Percentiles rank a stretch among this genome's conserved stretches.
These are phyloP conservation scores for Pachydiplax longipennis DNA, from an alignment of 2,888 invertebrate genomes.

Conservation along the genomic window DNA sequence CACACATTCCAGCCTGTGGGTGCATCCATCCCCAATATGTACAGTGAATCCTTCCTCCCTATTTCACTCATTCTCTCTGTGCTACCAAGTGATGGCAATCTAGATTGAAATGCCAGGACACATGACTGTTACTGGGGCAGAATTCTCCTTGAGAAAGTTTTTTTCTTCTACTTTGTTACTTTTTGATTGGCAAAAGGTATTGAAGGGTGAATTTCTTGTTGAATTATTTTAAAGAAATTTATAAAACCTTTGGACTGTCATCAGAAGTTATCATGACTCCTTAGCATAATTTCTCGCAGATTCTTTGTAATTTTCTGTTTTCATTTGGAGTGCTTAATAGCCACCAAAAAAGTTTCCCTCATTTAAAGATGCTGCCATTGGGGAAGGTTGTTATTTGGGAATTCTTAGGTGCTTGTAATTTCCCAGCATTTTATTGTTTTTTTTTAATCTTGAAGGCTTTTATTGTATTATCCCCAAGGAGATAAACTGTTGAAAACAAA, in stretches of 20 bases:
- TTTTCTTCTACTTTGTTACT: constrained; percentile 34
- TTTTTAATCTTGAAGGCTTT: not conserved
- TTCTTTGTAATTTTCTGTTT: constrained; percentile 1
- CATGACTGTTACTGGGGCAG: constrained; percentile 17
- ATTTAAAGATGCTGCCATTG: constrained; percentile 18
- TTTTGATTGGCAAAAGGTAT: constrained; percentile 30
- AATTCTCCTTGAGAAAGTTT: constrained; percentile 24
- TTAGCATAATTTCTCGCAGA: not conserved
- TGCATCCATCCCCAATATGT: not conserved
- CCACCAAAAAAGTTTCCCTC: constrained; percentile 33
- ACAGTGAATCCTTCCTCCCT: constrained; percentile 8
- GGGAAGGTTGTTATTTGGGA: constrained; percentile 38
- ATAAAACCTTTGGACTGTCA: constrained; percentile 29
- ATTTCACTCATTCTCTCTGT: constrained; percentile 13
- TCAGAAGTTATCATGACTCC: not conserved
- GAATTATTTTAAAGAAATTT: constrained; percentile 37
- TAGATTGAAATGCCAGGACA: not conserved
- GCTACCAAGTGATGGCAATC: constrained; percentile 21
- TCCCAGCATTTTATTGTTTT: constrained; percentile 32
- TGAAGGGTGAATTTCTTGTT: constrained; percentile 34
- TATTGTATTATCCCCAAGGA: constrained; percentile 17
- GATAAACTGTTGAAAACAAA: not conserved
- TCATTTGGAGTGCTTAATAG: constrained; percentile 16
- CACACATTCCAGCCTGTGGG: not conserved
- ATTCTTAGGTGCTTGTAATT: constrained; percentile 35